Percentiles rank a stretch among this genome's conserved stretches.
Evolutionary conservation across 2,888 invertebrate genomes (phyloP).

Genomic region (Perithous albicinctus): DNA sequence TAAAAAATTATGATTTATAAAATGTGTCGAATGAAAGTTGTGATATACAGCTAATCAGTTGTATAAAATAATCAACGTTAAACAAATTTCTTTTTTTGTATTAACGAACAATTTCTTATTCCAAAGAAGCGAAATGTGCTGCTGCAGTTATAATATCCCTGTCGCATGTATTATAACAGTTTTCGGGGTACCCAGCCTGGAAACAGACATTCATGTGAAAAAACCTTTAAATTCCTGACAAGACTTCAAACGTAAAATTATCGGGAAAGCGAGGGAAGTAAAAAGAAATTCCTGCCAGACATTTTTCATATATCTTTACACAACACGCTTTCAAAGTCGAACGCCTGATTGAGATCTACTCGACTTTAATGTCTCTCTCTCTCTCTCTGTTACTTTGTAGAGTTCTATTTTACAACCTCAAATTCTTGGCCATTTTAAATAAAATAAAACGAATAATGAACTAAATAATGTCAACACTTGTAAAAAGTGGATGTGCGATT

Average conservation of each 20-base stretch:
- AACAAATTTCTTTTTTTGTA: neutral
- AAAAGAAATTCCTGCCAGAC: neutral
- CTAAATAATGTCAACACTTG: too few relatives aligned
- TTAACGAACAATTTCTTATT: neutral
- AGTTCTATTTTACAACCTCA: neutral
- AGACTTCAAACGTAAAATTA: constrained; percentile 9
- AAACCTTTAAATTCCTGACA: constrained; percentile 3
- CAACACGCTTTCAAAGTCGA: neutral
- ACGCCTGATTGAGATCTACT: neutral
- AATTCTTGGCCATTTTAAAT: neutral
- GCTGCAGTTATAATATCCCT: neutral
- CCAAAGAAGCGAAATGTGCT: neutral
- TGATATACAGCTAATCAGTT: neutral
- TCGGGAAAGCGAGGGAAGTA: neutral
- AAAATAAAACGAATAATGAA: too few relatives aligned
- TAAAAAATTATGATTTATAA: too few relatives aligned
- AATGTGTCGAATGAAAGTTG: too few relatives aligned
- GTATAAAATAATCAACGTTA: neutral
- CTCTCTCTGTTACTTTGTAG: neutral
- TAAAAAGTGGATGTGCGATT: too few relatives aligned
- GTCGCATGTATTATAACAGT: neutral
- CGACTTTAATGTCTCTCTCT: neutral
- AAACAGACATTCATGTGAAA: neutral
- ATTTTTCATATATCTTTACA: constrained; percentile 3
- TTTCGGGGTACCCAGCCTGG: neutral